These are phyloP conservation scores for Lycocerus yunnanus DNA, from an alignment of 2,888 invertebrate species.

Conservation along the genomic window DNA sequence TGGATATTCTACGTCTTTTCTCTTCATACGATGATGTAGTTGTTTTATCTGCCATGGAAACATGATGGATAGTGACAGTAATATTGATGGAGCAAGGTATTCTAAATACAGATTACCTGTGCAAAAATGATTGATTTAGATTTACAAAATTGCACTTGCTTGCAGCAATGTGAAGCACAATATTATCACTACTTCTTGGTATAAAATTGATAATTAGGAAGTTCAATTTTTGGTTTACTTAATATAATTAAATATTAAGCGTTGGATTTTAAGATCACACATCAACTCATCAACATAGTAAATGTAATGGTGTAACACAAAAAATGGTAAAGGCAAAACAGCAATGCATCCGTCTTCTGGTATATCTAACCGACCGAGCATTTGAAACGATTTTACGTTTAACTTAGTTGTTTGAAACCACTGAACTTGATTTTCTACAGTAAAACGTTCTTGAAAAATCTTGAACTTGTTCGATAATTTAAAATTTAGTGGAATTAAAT, in stretches of 20 bases:
- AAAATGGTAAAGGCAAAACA: not conserved
- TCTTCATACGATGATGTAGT: constrained; percentile 8
- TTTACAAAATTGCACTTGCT: constrained; percentile 2
- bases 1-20: not conserved
- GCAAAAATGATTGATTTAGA: constrained; percentile 25
- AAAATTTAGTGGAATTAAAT: not conserved
- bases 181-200: not conserved
- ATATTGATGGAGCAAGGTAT: constrained; percentile 17
- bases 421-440: not conserved
- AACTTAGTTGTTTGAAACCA: not conserved
- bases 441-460: not conserved
- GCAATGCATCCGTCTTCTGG: not conserved
- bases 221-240: not conserved
- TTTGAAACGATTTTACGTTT: not conserved
- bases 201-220: not conserved
- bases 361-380: not conserved
- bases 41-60: constrained; percentile 15
- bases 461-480: not conserved
- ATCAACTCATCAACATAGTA: not conserved
- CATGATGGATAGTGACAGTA: constrained; percentile 21
- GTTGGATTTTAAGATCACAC: not conserved
- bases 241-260: too few species aligned
- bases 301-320: not conserved
- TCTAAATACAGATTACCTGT: constrained; percentile 12
- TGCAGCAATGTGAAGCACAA: not conserved